These are phyloP conservation scores for Sakesphorus luctuosus DNA, from an alignment of 2,113 vertebrate genomes.

Conservation along the genomic window DNA sequence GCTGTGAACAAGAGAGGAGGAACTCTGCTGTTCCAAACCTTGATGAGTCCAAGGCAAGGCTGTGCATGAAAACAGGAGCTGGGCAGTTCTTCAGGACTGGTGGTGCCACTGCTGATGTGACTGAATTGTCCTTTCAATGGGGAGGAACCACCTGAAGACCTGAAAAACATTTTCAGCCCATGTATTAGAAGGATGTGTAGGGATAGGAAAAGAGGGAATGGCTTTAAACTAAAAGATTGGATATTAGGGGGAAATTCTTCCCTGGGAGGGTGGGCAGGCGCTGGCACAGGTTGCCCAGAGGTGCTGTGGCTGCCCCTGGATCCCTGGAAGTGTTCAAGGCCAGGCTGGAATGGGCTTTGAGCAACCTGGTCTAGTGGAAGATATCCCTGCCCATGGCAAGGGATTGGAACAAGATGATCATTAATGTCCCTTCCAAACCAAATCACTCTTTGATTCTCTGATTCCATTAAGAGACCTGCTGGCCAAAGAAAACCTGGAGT, in stretches of 20 bases:
- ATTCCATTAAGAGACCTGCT: neutral
- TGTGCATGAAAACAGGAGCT: neutral
- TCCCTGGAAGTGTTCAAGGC: neutral
- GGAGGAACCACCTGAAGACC: neutral
- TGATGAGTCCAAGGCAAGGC: neutral
- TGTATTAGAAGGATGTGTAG: neutral
- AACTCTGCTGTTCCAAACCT: neutral
- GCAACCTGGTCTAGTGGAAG: neutral
- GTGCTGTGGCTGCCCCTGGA: neutral
- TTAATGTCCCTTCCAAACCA: neutral
- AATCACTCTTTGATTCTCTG: neutral
- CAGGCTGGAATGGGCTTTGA: neutral
- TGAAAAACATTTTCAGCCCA: accelerated
- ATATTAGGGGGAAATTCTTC: neutral
- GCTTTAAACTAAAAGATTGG: neutral
- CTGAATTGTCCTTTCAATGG: neutral
- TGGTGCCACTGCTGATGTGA: neutral
- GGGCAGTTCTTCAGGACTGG: too few relatives aligned
- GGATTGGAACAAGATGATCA: neutral
- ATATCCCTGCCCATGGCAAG: neutral
- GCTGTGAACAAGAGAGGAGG: neutral
- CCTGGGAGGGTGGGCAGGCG: neutral
- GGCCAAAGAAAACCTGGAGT: neutral
- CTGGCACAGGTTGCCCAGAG: neutral
- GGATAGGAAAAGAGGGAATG: neutral